Evolutionary conservation across 2,113 vertebrate species (phyloP).

Genomic region (Physeter macrocephalus): DNA sequence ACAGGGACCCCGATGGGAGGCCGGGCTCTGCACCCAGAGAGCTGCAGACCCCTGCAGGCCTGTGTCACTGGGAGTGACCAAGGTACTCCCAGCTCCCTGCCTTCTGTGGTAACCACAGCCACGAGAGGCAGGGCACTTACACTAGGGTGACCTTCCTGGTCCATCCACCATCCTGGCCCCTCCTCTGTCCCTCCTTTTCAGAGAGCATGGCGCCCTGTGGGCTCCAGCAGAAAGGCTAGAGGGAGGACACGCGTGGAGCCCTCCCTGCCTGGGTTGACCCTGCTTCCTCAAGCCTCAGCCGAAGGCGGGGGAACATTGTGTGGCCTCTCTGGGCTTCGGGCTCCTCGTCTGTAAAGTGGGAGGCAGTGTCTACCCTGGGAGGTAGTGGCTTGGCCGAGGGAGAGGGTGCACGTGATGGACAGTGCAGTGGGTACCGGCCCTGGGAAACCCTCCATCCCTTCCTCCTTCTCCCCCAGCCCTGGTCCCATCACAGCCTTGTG

Average conservation of each 20-base stretch:
- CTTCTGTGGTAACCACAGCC: background rate
- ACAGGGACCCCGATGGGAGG: rapidly evolving
- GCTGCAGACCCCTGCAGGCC: background rate
- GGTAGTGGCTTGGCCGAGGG: rapidly evolving
- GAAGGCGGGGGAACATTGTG: background rate
- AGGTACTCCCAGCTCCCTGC: no score
- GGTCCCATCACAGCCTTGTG: no score
- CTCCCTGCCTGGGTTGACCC: background rate
- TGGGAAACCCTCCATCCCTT: background rate
- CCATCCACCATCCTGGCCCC: background rate
- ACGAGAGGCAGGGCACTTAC: background rate
- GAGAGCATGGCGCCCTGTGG: background rate
- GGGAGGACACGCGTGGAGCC: rapidly evolving
- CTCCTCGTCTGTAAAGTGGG: rapidly evolving
- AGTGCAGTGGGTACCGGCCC: background rate
- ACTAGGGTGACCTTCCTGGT: background rate
- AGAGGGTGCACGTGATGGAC: no score
- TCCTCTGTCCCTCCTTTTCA: background rate
- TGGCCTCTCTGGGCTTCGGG: background rate
- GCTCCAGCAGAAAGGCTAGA: background rate
- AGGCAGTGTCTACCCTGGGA: no score
- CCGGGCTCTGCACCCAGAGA: no score
- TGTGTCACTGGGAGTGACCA: background rate
- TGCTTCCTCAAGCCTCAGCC: background rate
- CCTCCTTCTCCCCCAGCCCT: background rate